phyloP scores from a whole-genome alignment of 37 sponge, comb jelly and placozoan species.

The Tethya wilhelma region DNA sequence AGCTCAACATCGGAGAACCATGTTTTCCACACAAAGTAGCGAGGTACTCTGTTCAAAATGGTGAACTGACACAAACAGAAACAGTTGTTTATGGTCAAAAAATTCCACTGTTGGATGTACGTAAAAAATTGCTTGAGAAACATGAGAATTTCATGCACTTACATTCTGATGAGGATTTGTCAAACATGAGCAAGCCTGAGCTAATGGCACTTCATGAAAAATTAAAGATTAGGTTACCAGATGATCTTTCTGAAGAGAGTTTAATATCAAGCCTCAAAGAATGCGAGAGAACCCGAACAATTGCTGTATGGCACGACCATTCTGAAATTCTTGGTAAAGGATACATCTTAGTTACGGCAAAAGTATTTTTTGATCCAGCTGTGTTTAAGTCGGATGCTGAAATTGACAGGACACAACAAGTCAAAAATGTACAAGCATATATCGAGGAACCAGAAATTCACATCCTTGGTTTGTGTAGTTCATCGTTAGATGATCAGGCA shows the following conservation, averaged over 20 bases:
- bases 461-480: not conserved
- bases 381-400: not conserved
- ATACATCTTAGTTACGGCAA: conserved; percentile 10
- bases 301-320: conserved; percentile 26
- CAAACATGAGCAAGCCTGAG: not conserved
- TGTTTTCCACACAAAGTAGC: conserved; percentile 27
- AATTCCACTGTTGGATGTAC: conserved; percentile 29
- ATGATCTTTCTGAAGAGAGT: conserved; percentile 12
- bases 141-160: conserved; percentile 30
- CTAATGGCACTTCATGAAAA: not conserved
- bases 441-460: conserved; percentile 34
- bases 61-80: conserved; percentile 3
- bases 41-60: conserved; percentile 11
- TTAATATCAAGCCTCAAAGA: not conserved
- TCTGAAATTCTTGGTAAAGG: conserved; percentile 20
- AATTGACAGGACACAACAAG: not conserved
- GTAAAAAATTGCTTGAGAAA: conserved; percentile 26
- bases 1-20: conserved; percentile 23
- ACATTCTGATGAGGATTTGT: conserved; percentile 36
- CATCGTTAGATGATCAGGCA: conserved; percentile 15
- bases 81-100: conserved; percentile 37
- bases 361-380: conserved; percentile 18
- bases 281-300: conserved; percentile 9
- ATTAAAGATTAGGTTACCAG: not conserved
- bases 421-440: not conserved